A percentile compares a stretch with the other conserved stretches of the same genome.
phyloP scores from a whole-genome alignment of 1,140 invertebrate genomes.

The Drosophila sucinea region DNA sequence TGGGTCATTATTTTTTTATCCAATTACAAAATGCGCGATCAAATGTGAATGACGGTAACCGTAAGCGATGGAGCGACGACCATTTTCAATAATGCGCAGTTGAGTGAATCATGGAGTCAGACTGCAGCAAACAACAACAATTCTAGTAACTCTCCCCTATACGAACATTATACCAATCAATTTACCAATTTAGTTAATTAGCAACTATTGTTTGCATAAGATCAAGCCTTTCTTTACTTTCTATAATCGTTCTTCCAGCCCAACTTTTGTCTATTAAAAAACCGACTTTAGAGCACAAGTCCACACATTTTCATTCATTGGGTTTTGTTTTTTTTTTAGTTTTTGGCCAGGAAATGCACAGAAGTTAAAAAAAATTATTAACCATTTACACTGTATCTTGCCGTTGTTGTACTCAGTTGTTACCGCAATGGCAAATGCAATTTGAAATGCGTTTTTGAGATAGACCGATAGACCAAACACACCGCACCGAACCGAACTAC shows the following conservation, averaged over 20 bases:
- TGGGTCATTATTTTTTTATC: conserved; percentile 4
- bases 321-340: too few relatives aligned
- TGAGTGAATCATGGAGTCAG: not conserved
- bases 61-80: not conserved
- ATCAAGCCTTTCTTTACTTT: conserved; percentile 1
- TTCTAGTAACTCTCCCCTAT: not conserved
- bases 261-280: too few relatives aligned
- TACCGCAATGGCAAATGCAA: not conserved
- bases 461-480: conserved; percentile 29
- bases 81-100: conserved; percentile 3
- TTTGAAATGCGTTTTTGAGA: conserved; percentile 11
- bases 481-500: conserved; percentile 36
- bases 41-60: conserved; percentile 12
- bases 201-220: conserved; percentile 3
- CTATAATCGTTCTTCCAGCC: too few relatives aligned
- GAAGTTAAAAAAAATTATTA: not conserved
- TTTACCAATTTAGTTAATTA: not conserved
- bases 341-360: not conserved
- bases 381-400: not conserved
- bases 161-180: not conserved
- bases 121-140: conserved; percentile 9
- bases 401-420: not conserved
- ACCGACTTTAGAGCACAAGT: too few relatives aligned
- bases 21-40: conserved; percentile 9
- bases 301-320: too few relatives aligned